Evolutionary conservation across 2,113 vertebrate species (phyloP), one percentile per base, ranked within the genome.

Genomic region (Aix galericulata): DNA sequence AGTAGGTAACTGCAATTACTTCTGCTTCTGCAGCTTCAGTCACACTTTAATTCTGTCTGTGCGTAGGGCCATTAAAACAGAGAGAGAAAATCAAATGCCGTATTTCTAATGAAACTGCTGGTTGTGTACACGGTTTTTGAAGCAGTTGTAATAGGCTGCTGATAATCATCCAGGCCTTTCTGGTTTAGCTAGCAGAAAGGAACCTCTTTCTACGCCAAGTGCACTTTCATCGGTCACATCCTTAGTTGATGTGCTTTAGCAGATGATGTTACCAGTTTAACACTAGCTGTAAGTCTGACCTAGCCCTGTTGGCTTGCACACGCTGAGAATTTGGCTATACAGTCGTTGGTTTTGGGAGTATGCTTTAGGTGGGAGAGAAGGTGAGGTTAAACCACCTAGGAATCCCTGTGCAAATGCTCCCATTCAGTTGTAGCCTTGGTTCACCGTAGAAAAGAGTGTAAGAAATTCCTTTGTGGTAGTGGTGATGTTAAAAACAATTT

Each of bases 141-240:
- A 89, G 55, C 38, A 66, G 1, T 21, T 89, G 13, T 89, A 87
- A 44, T 34, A 72, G 60, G 53, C 58, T 53, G 23, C 32, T 56
- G 40, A 85, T 82, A 82, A 55, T 87, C 63, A 86, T 52, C 76
- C 68, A 81, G 86, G 68, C 58, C 78, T 32, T 82, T 93, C 94
- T 96, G 84, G 62, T 91, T 95, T 83, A 89, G 76, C 75, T 73
- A 25, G 67, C 25, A 68, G 64, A 89, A 79, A 60, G 71, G 85
- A 93, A 50, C 17, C 13, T 79, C 40, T 78, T 90, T 90, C 69
- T 81, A 38, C 42, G 88, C 36, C 52, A 78, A 21, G 75, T 72
- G 31, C 17, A 62, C 78, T 89, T 95, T 68, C 53, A 22, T 85
- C 62, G 66, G 52, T 79, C 14, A 13, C 50, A 56, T 34, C 26